Percentiles rank a stretch among this genome's conserved stretches.
Evolutionary conservation across 2,113 vertebrate species (phyloP).

Genomic region (Miniopterus natalensis): DNA sequence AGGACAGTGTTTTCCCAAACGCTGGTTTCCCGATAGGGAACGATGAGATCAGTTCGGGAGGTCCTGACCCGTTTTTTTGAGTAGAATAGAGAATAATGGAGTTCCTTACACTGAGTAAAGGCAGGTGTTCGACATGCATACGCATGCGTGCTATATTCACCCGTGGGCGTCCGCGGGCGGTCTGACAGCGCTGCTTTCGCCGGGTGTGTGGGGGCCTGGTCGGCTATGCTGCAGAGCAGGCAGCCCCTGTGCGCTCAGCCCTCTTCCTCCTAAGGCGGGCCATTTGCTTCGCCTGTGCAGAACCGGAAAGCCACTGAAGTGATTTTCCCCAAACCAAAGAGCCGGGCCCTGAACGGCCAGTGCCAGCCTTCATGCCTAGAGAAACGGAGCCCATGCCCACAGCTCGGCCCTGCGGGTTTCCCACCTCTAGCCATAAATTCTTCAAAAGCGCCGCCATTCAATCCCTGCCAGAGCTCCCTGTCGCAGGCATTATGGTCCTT

Average conservation of each 20-base stretch:
- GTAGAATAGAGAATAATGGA: background rate
- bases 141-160: too few species aligned
- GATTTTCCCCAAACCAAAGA: background rate
- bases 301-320: background rate
- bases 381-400: background rate
- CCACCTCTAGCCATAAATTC: background rate
- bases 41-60: background rate
- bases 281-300: background rate
- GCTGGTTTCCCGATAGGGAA: background rate
- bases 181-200: background rate
- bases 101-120: background rate
- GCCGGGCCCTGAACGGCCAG: too few species aligned
- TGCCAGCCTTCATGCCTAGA: background rate
- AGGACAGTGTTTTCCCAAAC: background rate
- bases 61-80: background rate
- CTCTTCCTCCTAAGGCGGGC: background rate
- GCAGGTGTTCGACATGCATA: fast-evolving
- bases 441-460: fast-evolving
- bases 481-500: background rate
- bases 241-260: too few species aligned
- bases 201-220: background rate
- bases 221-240: fast-evolving
- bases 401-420: background rate
- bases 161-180: background rate
- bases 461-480: background rate